These are phyloP conservation scores for Toxonevra muliebris DNA, from an alignment of 2,888 invertebrate genomes.

Conservation along the genomic window DNA sequence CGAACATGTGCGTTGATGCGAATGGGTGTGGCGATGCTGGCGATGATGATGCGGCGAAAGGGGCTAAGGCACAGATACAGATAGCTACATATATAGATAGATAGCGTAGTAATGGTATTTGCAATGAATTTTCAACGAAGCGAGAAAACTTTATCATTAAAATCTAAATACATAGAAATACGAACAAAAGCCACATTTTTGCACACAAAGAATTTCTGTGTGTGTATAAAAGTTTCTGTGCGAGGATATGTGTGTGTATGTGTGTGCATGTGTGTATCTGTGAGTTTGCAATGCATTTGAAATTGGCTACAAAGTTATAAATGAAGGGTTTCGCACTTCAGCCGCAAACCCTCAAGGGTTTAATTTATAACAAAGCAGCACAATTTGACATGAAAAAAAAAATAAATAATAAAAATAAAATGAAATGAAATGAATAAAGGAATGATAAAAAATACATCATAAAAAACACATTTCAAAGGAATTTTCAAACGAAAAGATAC, in stretches of 20 bases:
- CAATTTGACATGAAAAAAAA: slow-evolving; percentile 21
- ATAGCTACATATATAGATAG: too few relatives aligned
- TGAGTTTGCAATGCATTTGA: not conserved
- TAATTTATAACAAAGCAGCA: slow-evolving; percentile 28
- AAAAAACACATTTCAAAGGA: too few relatives aligned
- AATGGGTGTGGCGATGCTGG: not conserved
- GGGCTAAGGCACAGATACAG: not conserved
- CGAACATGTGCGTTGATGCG: not conserved
- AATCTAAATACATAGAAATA: not conserved
- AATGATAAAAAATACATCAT: too few relatives aligned
- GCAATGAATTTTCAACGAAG: too few relatives aligned
- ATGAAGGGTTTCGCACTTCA: slow-evolving; percentile 11
- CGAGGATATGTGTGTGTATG: not conserved
- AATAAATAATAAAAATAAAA: slow-evolving; percentile 1
- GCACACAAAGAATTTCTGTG: too few relatives aligned
- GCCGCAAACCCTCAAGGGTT: slow-evolving; percentile 26
- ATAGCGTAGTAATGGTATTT: too few relatives aligned
- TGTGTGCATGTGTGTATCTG: not conserved
- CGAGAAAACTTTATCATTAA: not conserved
- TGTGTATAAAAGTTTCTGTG: too few relatives aligned
- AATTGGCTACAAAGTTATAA: slow-evolving; percentile 13
- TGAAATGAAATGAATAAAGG: too few relatives aligned
- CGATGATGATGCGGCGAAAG: not conserved
- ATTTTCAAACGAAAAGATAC: too few relatives aligned
- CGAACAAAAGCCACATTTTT: too few relatives aligned